Conservation (phyloP, 2,113 vertebrate species). For the Corythoichthys intestinalis region DNA sequence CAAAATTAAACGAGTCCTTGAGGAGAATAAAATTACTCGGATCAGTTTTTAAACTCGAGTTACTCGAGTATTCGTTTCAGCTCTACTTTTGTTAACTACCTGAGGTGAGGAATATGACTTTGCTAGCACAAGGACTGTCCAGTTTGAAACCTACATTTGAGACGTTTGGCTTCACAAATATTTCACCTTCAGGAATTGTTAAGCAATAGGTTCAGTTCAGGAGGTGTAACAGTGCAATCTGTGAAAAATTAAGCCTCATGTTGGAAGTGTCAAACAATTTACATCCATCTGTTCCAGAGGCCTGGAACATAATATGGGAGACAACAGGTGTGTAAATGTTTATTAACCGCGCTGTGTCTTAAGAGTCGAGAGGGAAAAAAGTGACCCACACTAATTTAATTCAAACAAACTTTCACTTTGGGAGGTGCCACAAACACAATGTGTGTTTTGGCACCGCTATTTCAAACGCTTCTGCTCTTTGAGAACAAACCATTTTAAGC, state of each 20-base stretch:
- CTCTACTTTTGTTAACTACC: too few species aligned
- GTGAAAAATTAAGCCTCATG: slow-evolving; percentile 61
- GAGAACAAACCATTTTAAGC: slow-evolving; percentile 26
- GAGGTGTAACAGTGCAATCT: slow-evolving; percentile 53
- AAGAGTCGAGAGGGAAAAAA: slow-evolving; percentile 52
- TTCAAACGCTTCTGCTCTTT: slow-evolving; percentile 24
- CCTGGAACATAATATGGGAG: slow-evolving; percentile 61
- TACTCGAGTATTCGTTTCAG: too few species aligned
- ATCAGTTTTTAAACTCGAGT: too few species aligned
- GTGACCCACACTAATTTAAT: slow-evolving; percentile 68
- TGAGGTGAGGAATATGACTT: too few species aligned
- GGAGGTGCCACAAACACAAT: slow-evolving; percentile 46
- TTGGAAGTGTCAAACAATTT: slow-evolving; percentile 61
- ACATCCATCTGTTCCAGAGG: slow-evolving; percentile 67
- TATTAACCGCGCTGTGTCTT: slow-evolving; percentile 65
- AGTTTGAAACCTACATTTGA: not conserved
- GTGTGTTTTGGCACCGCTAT: slow-evolving; percentile 26
- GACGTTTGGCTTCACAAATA: not conserved
- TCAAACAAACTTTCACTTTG: slow-evolving; percentile 67
- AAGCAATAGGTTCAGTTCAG: slow-evolving; percentile 30
- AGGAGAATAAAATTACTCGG: too few species aligned
- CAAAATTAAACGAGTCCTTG: too few species aligned
- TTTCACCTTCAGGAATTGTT: slow-evolving; percentile 22
- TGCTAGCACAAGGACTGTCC: not conserved
- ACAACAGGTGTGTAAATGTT: slow-evolving; percentile 78